Evolutionary conservation across 2,113 vertebrate species (phyloP).

Genomic region (Notechis scutatus): DNA sequence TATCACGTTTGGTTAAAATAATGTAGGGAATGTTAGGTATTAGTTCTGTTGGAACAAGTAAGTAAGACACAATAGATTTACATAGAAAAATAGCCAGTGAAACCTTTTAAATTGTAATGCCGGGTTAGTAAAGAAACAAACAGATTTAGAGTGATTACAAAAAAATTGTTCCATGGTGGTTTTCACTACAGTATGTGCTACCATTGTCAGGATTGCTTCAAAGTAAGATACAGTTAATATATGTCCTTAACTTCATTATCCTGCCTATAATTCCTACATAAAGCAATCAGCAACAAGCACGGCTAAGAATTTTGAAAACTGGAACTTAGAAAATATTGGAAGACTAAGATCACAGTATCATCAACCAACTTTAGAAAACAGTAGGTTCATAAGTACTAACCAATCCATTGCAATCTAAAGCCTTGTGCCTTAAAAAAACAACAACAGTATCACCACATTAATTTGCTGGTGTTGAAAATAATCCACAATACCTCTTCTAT

Average conservation of each 20-base stretch:
- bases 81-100: not conserved
- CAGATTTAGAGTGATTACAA: not conserved
- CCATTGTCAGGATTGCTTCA: not conserved
- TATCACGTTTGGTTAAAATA: not conserved
- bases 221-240: not conserved
- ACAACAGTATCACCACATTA: slow-evolving; percentile 18
- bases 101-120: not conserved
- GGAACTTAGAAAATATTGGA: not conserved
- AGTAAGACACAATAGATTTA: not conserved
- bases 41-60: not conserved
- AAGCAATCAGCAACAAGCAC: not conserved
- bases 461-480: slow-evolving; percentile 24
- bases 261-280: not conserved
- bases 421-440: not conserved
- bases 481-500: slow-evolving; percentile 87
- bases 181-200: not conserved
- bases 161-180: not conserved
- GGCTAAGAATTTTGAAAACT: not conserved
- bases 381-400: too few relatives aligned
- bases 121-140: not conserved
- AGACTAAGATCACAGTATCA: not conserved
- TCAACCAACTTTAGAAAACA: not conserved
- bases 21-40: not conserved
- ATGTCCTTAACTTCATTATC: not conserved
- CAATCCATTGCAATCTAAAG: not conserved